phyloP scores from a whole-genome alignment of 1,140 invertebrate genomes.

The Polyergus mexicanus region DNA sequence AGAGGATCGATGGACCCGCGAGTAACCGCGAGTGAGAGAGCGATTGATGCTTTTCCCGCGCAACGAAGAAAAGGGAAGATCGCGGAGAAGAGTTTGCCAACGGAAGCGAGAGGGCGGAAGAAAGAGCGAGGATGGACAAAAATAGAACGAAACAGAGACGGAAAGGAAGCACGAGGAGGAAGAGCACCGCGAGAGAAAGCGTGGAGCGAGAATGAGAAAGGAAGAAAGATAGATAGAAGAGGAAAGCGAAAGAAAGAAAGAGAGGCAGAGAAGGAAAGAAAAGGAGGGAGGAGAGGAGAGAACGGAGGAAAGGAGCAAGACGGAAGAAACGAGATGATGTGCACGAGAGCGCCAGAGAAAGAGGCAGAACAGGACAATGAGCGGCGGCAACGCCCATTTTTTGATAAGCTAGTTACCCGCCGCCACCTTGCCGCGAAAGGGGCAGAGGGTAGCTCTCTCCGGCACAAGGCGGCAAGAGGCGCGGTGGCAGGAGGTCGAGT shows the following conservation, averaged over 20 bases:
- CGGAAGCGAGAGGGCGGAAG: slow-evolving; percentile 40
- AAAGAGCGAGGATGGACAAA: slow-evolving; percentile 14
- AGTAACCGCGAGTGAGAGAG: slow-evolving; percentile 11
- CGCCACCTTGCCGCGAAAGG: slow-evolving; percentile 80
- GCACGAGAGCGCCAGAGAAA: slow-evolving; percentile 68
- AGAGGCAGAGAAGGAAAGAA: not conserved
- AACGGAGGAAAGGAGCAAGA: slow-evolving; percentile 60
- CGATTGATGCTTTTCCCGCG: not conserved
- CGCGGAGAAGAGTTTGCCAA: slow-evolving; percentile 8
- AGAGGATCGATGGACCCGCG: slow-evolving; percentile 59
- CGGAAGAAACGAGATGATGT: slow-evolving; percentile 75
- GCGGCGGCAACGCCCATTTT: slow-evolving; percentile 86
- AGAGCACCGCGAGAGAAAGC: slow-evolving; percentile 36
- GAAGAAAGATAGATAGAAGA: not conserved
- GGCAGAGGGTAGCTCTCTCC: slow-evolving; percentile 75
- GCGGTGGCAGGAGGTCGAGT: slow-evolving; percentile 74
- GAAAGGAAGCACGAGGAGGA: slow-evolving; percentile 16
- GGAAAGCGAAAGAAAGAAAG: too few relatives aligned
- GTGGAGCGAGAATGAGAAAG: not conserved
- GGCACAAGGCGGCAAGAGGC: slow-evolving; percentile 73
- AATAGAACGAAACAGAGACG: not conserved
- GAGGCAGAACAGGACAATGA: slow-evolving; percentile 79
- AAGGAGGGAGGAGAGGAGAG: slow-evolving; percentile 11
- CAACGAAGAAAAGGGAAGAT: slow-evolving; percentile 28
- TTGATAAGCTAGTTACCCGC: slow-evolving; percentile 87